These are phyloP conservation scores for Sphenodon punctatus DNA, from an alignment of 2,797 vertebrate species.

Conservation along the genomic window DNA sequence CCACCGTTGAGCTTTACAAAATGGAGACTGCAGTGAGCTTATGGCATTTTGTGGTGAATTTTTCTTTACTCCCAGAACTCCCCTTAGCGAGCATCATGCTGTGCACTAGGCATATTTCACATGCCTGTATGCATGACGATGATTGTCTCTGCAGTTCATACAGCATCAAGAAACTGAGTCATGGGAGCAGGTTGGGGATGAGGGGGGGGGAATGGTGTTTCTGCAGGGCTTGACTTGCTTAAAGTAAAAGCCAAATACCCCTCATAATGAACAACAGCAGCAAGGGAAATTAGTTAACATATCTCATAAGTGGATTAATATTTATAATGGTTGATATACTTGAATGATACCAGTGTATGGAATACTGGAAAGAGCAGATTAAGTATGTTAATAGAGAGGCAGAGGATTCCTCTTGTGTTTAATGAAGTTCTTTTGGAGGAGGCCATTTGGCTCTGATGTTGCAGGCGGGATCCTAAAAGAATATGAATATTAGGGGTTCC, in stretches of 20 bases:
- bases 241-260: background rate
- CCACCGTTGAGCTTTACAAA: background rate
- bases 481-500: constrained; percentile 1
- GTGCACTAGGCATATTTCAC: background rate
- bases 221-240: background rate
- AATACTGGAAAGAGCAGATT: background rate
- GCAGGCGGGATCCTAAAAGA: background rate
- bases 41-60: background rate
- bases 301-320: constrained; percentile 7
- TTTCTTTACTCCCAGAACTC: background rate
- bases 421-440: background rate
- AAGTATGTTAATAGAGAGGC: background rate
- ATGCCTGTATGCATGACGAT: background rate
- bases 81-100: background rate
- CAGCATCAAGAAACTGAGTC: background rate
- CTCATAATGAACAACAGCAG: background rate
- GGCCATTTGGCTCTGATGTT: background rate
- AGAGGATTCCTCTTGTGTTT: constrained; percentile 23
- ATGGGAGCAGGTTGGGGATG: no score
- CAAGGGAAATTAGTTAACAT: constrained; percentile 15
- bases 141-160: background rate
- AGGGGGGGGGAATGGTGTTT: no score
- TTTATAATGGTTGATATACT: constrained; percentile 26
- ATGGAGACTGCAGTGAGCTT: background rate
- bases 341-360: background rate